A percentile compares a stretch with the other conserved stretches of the same genome.
Evolutionary conservation across 2,797 vertebrate genomes (phyloP).

Genomic region (Hoplostethus mediterraneus): DNA sequence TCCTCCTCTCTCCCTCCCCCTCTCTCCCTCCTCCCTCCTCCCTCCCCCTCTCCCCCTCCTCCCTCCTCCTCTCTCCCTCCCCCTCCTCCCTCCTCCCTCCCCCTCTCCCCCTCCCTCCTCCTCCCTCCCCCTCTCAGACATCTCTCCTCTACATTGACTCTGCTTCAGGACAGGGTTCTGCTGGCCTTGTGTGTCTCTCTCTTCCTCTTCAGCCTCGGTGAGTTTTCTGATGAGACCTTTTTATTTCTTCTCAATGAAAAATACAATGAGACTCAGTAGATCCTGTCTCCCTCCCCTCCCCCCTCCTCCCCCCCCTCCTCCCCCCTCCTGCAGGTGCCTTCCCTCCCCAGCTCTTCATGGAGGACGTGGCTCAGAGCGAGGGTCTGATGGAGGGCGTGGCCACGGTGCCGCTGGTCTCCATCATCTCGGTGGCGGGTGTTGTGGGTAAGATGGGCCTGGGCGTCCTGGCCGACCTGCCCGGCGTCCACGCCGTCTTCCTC

Average conservation of each 20-base stretch:
- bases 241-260: too few relatives aligned
- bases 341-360: conserved; percentile 89
- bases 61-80: too few relatives aligned
- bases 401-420: conserved; percentile 87
- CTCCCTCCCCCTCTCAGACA: conserved; percentile 73
- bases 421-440: conserved; percentile 86
- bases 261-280: background rate
- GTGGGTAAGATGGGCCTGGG: conserved; percentile 89
- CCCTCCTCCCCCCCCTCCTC: too few relatives aligned
- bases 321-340: conserved; percentile 79
- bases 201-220: conserved; percentile 78
- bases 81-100: too few relatives aligned
- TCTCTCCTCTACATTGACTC: conserved; percentile 76
- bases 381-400: conserved; percentile 84
- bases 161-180: conserved; percentile 88
- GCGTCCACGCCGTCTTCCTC: conserved; percentile 88
- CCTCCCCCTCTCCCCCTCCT: too few relatives aligned
- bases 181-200: conserved; percentile 87
- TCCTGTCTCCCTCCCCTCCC: too few relatives aligned
- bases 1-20: too few relatives aligned
- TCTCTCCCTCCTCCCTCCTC: too few relatives aligned
- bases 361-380: conserved; percentile 89
- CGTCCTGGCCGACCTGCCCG: conserved; percentile 86
- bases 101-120: background rate
- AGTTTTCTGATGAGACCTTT: conserved; percentile 62